phyloP scores from a whole-genome alignment of 2,797 vertebrate species.

The Octomys mimax region DNA sequence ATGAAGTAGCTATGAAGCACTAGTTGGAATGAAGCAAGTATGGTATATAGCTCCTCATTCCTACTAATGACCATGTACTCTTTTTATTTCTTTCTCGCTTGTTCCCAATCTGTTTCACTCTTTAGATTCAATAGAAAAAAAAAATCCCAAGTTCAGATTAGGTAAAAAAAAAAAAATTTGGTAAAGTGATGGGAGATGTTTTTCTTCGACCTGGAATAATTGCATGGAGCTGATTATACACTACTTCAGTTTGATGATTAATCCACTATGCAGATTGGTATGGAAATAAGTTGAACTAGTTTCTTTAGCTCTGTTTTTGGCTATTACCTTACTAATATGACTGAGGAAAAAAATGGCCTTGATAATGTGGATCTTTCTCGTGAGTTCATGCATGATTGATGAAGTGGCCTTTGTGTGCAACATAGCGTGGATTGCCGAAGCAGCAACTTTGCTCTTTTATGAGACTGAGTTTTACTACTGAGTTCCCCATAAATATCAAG shows the following conservation, averaged over 20 bases:
- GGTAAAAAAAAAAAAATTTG: neutral
- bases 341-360: neutral
- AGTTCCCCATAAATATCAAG: conserved; percentile 74
- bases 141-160: neutral
- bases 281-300: neutral
- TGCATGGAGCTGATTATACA: neutral
- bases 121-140: neutral
- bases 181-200: neutral
- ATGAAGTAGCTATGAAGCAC: neutral
- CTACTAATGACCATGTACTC: no score
- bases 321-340: conserved; percentile 22
- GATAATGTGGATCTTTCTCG: conserved; percentile 17
- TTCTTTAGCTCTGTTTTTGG: neutral
- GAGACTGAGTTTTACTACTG: conserved; percentile 70
- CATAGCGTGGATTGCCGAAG: conserved; percentile 58
- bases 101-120: neutral
- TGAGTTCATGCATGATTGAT: conserved; percentile 32
- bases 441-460: conserved; percentile 68
- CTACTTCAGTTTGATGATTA: neutral
- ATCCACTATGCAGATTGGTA: neutral
- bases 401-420: conserved; percentile 29
- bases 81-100: neutral
- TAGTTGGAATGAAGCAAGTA: neutral
- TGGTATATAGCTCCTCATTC: accelerated
- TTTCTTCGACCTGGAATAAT: neutral